Evolutionary conservation across 2,888 invertebrate genomes (phyloP).

Genomic region (Drosophila affinis): DNA sequence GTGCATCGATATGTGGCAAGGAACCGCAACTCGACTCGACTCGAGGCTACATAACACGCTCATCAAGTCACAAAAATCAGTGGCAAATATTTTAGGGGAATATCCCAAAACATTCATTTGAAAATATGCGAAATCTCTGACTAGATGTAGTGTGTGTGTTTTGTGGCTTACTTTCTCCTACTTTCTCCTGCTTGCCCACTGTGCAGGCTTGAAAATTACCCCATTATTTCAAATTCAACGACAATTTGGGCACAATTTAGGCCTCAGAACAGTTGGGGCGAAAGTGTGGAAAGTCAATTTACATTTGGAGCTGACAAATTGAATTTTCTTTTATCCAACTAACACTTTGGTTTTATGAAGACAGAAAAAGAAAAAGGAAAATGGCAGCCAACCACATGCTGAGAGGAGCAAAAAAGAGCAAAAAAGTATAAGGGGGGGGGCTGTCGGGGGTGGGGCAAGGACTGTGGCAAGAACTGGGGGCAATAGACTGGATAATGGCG

Average conservation of each 20-base stretch:
- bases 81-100: constrained; percentile 32
- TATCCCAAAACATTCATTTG: constrained; percentile 23
- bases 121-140: constrained; percentile 9
- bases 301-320: constrained; percentile 58
- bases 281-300: constrained; percentile 51
- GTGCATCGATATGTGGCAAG: constrained; percentile 28
- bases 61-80: constrained; percentile 25
- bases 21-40: constrained; percentile 28
- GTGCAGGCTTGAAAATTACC: constrained; percentile 21
- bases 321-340: constrained; percentile 58
- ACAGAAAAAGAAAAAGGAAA: constrained; percentile 14
- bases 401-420: constrained; percentile 5
- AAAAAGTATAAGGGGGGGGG: constrained; percentile 10
- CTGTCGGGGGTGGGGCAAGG: neutral
- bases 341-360: constrained; percentile 54
- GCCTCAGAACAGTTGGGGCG: neutral
- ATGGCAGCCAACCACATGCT: constrained; percentile 31
- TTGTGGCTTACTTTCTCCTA: constrained; percentile 20
- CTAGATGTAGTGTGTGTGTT: constrained; percentile 14
- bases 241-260: constrained; percentile 46
- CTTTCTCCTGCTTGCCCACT: neutral
- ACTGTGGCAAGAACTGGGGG: neutral
- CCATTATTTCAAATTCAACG: constrained; percentile 34
- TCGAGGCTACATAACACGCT: constrained; percentile 7
- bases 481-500: constrained; percentile 65